These are phyloP conservation scores for Zenarchopterus dispar DNA, from an alignment of 2,797 vertebrate genomes.

Conservation along the genomic window DNA sequence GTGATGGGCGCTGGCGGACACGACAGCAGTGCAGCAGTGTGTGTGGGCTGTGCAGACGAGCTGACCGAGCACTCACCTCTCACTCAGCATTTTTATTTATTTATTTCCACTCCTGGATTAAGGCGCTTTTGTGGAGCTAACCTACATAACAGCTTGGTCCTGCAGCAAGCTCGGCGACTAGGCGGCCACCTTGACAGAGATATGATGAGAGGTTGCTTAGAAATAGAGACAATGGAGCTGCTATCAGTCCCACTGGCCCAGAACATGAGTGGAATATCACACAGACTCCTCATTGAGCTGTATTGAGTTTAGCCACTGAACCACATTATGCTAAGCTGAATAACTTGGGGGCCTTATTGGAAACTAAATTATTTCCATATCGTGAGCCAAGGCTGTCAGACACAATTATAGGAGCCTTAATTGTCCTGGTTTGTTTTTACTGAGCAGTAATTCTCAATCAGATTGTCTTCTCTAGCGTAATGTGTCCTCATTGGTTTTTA, in stretches of 20 bases:
- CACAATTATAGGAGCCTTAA: constrained; percentile 26
- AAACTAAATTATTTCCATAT: constrained; percentile 77
- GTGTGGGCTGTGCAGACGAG: constrained; percentile 60
- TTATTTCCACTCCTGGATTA: constrained; percentile 70
- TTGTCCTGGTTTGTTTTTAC: constrained; percentile 37
- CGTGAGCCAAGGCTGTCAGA: constrained; percentile 49
- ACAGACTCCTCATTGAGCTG: constrained; percentile 72
- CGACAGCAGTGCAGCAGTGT: constrained; percentile 59
- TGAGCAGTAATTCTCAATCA: constrained; percentile 2
- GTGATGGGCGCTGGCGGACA: constrained; percentile 60
- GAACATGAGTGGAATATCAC: constrained; percentile 73
- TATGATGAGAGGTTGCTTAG: constrained; percentile 52
- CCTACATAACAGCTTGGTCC: constrained; percentile 74
- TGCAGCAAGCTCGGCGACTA: constrained; percentile 9
- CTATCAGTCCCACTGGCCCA: constrained; percentile 37
- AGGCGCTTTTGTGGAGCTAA: constrained; percentile 69
- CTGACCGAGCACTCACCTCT: constrained; percentile 85
- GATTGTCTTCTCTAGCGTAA: constrained; percentile 1
- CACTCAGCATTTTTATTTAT: constrained; percentile 74
- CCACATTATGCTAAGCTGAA: constrained; percentile 62
- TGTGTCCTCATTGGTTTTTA: too few species aligned
- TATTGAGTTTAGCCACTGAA: constrained; percentile 79
- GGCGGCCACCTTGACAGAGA: constrained; percentile 61
- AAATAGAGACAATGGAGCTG: constrained; percentile 58
- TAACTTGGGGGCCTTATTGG: constrained; percentile 63